phyloP scores from a whole-genome alignment of 2,113 vertebrate genomes.

The Hippocampus abdominalis region DNA sequence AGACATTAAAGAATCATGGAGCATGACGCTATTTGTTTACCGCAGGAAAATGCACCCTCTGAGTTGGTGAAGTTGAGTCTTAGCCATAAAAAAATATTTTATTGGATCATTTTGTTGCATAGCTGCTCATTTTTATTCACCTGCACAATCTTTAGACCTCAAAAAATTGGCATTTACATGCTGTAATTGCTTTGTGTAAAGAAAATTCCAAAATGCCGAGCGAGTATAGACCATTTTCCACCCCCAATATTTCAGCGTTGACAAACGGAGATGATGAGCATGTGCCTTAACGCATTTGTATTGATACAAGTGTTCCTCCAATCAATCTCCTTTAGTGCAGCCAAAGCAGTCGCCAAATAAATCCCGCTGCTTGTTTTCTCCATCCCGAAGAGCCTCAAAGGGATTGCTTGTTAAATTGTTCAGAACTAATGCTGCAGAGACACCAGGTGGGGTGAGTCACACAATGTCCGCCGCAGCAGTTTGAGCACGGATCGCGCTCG shows the following conservation, averaged over 20 bases:
- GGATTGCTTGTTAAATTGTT: constrained; percentile 49
- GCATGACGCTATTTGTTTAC: neutral
- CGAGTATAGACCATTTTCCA: neutral
- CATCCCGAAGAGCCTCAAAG: constrained; percentile 28
- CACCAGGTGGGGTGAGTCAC: constrained; percentile 37
- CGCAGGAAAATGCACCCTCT: too few relatives aligned
- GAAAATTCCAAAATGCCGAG: too few relatives aligned
- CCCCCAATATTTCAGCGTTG: neutral
- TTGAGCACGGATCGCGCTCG: constrained; percentile 8
- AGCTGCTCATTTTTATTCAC: too few relatives aligned
- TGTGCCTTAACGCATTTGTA: neutral
- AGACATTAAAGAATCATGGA: too few relatives aligned
- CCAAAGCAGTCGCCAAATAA: constrained; percentile 30
- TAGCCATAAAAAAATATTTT: neutral
- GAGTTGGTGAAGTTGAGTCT: neutral
- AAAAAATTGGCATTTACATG: neutral
- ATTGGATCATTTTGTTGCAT: neutral
- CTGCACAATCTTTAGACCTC: too few relatives aligned
- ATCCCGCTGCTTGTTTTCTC: constrained; percentile 25
- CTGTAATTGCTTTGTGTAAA: neutral
- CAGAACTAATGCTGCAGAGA: constrained; percentile 51
- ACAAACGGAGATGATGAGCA: constrained; percentile 1
- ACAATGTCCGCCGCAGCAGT: constrained; percentile 27
- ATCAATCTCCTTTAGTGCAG: constrained; percentile 24
- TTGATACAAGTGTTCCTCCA: constrained; percentile 8